Conservation (phyloP, 2,113 vertebrate species). For the Apteryx mantelli region DNA sequence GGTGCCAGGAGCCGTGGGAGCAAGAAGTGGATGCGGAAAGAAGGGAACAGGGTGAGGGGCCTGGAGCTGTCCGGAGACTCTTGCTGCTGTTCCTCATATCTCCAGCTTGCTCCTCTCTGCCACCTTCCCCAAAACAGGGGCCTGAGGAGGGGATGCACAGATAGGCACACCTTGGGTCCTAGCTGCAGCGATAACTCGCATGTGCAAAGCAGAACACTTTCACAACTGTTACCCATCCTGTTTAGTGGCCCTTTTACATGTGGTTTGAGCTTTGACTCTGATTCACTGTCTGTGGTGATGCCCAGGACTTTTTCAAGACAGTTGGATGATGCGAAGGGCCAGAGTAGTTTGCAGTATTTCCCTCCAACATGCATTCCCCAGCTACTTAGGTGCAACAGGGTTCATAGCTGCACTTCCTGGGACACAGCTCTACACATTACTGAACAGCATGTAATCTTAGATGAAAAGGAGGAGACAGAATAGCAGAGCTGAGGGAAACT, state of each 20-base stretch:
- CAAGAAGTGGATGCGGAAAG: no score
- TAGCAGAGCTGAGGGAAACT: neutral
- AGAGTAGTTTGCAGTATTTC: neutral
- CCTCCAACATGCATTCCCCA: no score
- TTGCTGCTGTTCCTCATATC: no score
- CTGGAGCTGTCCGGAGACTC: no score
- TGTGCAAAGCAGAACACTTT: neutral
- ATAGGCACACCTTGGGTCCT: neutral
- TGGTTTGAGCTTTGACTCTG: neutral
- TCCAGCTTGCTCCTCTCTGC: no score
- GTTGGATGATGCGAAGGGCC: neutral
- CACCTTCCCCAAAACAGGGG: neutral
- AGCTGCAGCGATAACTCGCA: neutral
- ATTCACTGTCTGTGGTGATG: neutral
- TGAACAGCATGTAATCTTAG: neutral
- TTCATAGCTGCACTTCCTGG: neutral
- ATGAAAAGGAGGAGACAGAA: neutral
- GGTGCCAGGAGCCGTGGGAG: no score
- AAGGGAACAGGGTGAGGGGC: no score
- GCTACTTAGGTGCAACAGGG: neutral
- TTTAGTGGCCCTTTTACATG: neutral
- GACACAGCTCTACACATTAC: neutral
- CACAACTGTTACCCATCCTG: neutral
- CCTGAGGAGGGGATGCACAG: neutral
- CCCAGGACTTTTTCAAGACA: neutral